A percentile compares a stretch with the other conserved stretches of the same genome.
These are phyloP conservation scores for Limnephilus rhombicus DNA, from an alignment of 2,888 invertebrate species.

Conservation along the genomic window DNA sequence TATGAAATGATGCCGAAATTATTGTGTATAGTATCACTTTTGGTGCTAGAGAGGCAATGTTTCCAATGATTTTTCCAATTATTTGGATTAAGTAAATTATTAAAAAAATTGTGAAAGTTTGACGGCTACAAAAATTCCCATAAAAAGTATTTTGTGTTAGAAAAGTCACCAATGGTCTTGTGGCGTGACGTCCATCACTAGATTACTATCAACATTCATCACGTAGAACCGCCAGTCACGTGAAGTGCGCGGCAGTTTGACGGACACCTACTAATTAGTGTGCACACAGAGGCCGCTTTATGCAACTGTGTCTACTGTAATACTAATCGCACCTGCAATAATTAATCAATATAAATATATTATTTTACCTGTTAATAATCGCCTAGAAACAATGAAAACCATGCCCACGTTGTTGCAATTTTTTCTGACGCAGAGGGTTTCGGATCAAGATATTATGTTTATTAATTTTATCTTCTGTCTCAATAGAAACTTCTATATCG, in stretches of 20 bases:
- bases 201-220: neutral
- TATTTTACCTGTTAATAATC: neutral
- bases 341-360: neutral
- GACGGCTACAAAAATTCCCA: no score
- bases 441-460: no score
- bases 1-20: neutral
- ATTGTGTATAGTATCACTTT: neutral
- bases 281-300: neutral
- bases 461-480: no score
- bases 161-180: neutral
- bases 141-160: no score
- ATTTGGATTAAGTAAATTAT: neutral
- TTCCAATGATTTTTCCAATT: no score
- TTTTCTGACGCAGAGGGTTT: no score
- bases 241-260: slow-evolving; percentile 11
- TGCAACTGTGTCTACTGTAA: neutral
- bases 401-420: neutral
- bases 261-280: neutral
- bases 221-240: neutral
- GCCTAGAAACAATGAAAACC: neutral
- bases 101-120: no score
- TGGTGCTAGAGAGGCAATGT: no score
- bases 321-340: neutral
- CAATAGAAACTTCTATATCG: no score
- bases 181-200: neutral